phyloP scores from a whole-genome alignment of 2,797 vertebrate genomes.

The Argya squamiceps region DNA sequence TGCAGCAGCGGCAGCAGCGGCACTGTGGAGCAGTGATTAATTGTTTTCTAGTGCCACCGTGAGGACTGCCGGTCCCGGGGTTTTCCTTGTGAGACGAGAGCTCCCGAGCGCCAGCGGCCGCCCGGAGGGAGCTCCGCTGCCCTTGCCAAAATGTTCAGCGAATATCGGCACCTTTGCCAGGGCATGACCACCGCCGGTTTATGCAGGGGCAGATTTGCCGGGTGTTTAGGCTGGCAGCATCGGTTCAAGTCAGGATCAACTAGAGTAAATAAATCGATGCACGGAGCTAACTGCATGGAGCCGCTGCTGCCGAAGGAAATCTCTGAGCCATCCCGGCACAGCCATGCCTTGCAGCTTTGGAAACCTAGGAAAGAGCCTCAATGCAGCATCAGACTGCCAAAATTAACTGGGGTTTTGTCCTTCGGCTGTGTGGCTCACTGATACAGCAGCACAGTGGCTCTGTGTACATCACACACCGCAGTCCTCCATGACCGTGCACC shows the following conservation, averaged over 20 bases:
- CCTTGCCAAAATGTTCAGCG: rapidly evolving
- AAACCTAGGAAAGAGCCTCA: background rate
- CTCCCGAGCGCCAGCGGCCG: background rate
- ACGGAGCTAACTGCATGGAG: rapidly evolving
- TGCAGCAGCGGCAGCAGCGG: background rate
- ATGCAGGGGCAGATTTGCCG: background rate
- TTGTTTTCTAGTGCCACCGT: constrained; percentile 42
- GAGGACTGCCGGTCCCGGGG: background rate
- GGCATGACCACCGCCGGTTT: background rate
- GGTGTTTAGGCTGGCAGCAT: background rate
- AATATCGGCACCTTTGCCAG: background rate
- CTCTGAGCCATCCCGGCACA: background rate
- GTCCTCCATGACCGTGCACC: rapidly evolving
- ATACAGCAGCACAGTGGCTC: background rate
- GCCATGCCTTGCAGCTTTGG: background rate
- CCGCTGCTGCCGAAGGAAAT: background rate
- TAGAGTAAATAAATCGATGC: background rate
- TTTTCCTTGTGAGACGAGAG: background rate
- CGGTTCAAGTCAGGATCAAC: background rate
- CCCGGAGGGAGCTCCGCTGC: background rate
- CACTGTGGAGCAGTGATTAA: background rate
- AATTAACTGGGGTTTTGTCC: background rate
- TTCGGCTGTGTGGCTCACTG: rapidly evolving
- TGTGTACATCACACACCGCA: rapidly evolving
- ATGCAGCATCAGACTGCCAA: background rate